These are phyloP conservation scores for Cepaea nemoralis DNA, from an alignment of 1,140 invertebrate genomes.

Conservation along the genomic window DNA sequence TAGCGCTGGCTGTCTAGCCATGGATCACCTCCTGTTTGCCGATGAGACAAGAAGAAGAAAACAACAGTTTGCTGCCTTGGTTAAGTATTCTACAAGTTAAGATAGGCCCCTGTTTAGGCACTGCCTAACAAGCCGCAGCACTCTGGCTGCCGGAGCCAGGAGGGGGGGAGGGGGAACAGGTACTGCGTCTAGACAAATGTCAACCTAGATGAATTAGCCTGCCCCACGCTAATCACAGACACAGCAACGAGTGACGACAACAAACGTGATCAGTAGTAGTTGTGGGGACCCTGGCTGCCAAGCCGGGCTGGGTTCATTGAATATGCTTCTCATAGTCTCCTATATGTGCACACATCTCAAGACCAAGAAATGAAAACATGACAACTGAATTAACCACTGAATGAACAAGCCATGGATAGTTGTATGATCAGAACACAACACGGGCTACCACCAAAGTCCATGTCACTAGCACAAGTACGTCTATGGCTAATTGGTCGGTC, in stretches of 20 bases:
- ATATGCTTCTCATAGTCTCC: neutral
- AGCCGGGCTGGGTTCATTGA: conserved; percentile 34
- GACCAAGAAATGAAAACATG: conserved; percentile 35
- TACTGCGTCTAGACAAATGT: neutral
- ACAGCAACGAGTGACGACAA: neutral
- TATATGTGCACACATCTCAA: conserved; percentile 10
- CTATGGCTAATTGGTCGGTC: conserved; percentile 44
- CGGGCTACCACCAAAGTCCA: conserved; percentile 38
- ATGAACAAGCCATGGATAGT: conserved; percentile 35
- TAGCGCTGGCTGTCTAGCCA: no score
- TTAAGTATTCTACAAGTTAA: conserved; percentile 14
- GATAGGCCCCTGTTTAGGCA: neutral
- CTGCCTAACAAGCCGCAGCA: neutral
- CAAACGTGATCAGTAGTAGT: conserved; percentile 38
- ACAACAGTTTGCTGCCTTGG: conserved; percentile 34
- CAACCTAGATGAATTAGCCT: conserved; percentile 35
- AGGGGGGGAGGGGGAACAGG: neutral
- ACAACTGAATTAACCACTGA: conserved; percentile 41
- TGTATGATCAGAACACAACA: conserved; percentile 36
- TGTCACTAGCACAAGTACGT: conserved; percentile 33
- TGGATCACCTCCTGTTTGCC: no score
- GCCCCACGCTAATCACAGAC: neutral
- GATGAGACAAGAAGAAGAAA: neutral
- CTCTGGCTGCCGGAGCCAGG: neutral
- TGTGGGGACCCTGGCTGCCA: conserved; percentile 13